A percentile compares a stretch with the other conserved stretches of the same genome.
Evolutionary conservation across 2,888 invertebrate species (phyloP).

Genomic region (Melanostoma mellinum): DNA sequence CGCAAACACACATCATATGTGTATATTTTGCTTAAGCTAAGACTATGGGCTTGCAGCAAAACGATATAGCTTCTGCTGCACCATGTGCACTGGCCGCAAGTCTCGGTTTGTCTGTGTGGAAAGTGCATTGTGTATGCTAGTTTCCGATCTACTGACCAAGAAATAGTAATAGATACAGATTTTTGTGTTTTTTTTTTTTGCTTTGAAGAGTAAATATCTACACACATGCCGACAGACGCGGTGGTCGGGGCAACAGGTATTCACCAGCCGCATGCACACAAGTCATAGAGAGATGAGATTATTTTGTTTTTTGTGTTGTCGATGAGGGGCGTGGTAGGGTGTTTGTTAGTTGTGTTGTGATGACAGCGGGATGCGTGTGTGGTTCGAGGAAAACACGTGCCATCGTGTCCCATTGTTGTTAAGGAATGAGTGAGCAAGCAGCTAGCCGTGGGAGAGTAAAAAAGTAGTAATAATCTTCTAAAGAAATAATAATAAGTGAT

Average conservation of each 20-base stretch:
- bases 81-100: conserved; percentile 48
- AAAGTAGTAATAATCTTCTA: conserved; percentile 26
- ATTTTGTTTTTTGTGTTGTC: conserved; percentile 27
- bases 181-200: conserved; percentile 22
- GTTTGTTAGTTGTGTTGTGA: conserved; percentile 32
- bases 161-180: conserved; percentile 68
- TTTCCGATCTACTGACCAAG: conserved; percentile 73
- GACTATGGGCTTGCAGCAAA: conserved; percentile 38
- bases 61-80: conserved; percentile 12
- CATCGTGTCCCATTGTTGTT: conserved; percentile 69
- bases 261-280: conserved; percentile 42
- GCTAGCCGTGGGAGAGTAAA: conserved; percentile 9
- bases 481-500: conserved; percentile 49
- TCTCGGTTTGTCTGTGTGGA: conserved; percentile 6
- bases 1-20: conserved; percentile 9
- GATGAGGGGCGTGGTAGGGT: conserved; percentile 61
- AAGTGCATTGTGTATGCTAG: conserved; percentile 36
- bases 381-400: conserved; percentile 69
- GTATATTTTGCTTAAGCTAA: conserved; percentile 43
- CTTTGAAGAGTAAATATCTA: conserved; percentile 22
- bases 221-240: conserved; percentile 37
- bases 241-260: conserved; percentile 55
- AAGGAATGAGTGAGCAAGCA: conserved; percentile 54
- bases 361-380: conserved; percentile 48
- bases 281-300: conserved; percentile 61